Conservation (phyloP, 2,113 vertebrate genomes). For the Cephalopterus ornatus region DNA sequence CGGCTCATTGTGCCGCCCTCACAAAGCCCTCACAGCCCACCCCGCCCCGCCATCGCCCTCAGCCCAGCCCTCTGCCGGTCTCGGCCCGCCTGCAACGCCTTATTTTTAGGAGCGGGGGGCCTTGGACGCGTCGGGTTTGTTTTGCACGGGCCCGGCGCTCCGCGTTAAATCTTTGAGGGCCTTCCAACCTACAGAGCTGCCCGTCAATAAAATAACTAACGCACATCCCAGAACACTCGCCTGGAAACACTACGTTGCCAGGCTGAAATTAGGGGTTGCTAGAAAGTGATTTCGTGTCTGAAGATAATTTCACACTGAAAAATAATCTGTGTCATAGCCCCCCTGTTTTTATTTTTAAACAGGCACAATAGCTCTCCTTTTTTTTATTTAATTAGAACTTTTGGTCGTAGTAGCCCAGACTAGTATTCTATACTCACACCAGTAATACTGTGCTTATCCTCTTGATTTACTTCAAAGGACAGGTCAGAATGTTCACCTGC, state of each 20-base stretch:
- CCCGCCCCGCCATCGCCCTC: not conserved
- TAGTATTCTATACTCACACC: fast-evolving
- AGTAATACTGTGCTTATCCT: too few relatives aligned
- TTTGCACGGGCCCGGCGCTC: not conserved
- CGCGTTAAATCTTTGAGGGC: not conserved
- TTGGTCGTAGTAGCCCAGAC: fast-evolving
- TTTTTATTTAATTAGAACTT: not conserved
- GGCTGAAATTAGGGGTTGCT: not conserved
- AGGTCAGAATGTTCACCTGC: too few relatives aligned
- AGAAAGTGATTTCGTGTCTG: not conserved
- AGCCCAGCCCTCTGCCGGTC: not conserved
- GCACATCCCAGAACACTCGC: not conserved
- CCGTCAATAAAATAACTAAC: not conserved
- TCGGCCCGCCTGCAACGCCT: too few relatives aligned
- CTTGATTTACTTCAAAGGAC: too few relatives aligned
- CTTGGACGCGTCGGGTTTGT: not conserved
- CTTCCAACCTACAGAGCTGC: not conserved
- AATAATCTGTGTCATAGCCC: too few relatives aligned
- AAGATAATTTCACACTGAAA: too few relatives aligned
- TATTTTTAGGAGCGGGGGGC: not conserved
- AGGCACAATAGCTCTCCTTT: fast-evolving
- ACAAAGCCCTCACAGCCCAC: slow-evolving; percentile 49
- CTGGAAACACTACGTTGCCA: not conserved
- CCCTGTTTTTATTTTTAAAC: not conserved
- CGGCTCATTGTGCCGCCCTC: slow-evolving; percentile 71